A percentile compares a stretch with the other conserved stretches of the same genome.
phyloP scores from a whole-genome alignment of 2,888 invertebrate genomes.

The Tinea trinotella region DNA sequence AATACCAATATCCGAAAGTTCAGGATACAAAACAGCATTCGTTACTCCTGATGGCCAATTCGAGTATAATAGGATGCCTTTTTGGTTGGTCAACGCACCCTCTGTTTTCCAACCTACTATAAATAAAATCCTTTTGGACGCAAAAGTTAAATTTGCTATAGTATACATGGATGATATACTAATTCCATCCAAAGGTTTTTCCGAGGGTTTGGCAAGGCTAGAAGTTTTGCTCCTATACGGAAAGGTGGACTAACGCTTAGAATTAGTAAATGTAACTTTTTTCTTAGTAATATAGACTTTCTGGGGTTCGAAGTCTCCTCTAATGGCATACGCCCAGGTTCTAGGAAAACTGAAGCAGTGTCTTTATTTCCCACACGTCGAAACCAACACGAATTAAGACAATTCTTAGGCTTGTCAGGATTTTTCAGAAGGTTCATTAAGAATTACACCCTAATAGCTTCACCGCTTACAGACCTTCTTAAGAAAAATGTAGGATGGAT shows the following conservation, averaged over 20 bases:
- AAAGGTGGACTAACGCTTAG: slow-evolving; percentile 26
- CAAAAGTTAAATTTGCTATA: slow-evolving; percentile 23
- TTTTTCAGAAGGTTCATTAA: too few species aligned
- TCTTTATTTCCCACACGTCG: too few species aligned
- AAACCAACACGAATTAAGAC: too few species aligned
- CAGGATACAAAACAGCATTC: slow-evolving; percentile 32
- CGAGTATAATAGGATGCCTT: slow-evolving; percentile 28
- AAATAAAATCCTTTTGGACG: slow-evolving; percentile 26
- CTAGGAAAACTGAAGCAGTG: too few species aligned
- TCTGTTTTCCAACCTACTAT: slow-evolving; percentile 31
- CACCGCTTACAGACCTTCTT: too few species aligned
- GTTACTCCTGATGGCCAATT: slow-evolving; percentile 32
- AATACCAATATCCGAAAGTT: slow-evolving; percentile 26
- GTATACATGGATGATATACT: slow-evolving; percentile 29
- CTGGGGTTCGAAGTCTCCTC: too few species aligned
- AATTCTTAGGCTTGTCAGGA: too few species aligned
- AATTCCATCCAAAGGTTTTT: slow-evolving; percentile 20
- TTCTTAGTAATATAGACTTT: too few species aligned
- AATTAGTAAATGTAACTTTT: slow-evolving; percentile 27
- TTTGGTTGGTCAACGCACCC: slow-evolving; percentile 29
- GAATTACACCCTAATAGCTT: too few species aligned
- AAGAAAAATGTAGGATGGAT: too few species aligned
- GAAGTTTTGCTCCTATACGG: slow-evolving; percentile 20
- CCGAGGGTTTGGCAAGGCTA: slow-evolving; percentile 25
- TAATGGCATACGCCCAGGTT: too few species aligned